A percentile compares a stretch with the other conserved stretches of the same genome.
These are phyloP conservation scores for Himalopsyche anomala DNA, from an alignment of 2,888 invertebrate genomes.

Conservation along the genomic window DNA sequence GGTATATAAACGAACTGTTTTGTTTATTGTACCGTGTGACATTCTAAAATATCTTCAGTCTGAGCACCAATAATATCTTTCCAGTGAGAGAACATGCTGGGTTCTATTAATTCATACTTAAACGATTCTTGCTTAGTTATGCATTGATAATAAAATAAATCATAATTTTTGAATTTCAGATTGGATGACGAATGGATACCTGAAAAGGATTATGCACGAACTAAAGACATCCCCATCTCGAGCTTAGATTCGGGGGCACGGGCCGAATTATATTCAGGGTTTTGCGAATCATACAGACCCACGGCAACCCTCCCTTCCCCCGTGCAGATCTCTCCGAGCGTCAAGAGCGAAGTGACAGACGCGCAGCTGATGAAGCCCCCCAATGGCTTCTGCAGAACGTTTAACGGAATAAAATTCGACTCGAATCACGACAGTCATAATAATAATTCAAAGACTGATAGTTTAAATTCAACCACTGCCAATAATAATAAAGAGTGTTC, in stretches of 20 bases:
- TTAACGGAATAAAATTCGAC: constrained; percentile 52
- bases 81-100: no score
- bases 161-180: constrained; percentile 74
- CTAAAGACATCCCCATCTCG: constrained; percentile 79
- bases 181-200: constrained; percentile 92
- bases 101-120: no score
- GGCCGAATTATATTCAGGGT: constrained; percentile 76
- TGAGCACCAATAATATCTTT: no score
- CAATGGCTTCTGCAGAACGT: constrained; percentile 58
- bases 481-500: constrained; percentile 61
- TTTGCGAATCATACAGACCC: constrained; percentile 72
- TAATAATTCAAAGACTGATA: constrained; percentile 65
- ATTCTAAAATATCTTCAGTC: no score
- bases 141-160: no score
- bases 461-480: constrained; percentile 63
- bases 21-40: no score
- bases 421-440: constrained; percentile 58
- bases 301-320: constrained; percentile 66
- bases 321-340: constrained; percentile 59
- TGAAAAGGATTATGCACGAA: constrained; percentile 82
- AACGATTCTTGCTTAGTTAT: no score
- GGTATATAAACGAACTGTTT: no score
- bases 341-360: constrained; percentile 67
- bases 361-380: constrained; percentile 69
- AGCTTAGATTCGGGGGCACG: constrained; percentile 75